Evolutionary conservation across 2,888 invertebrate genomes (phyloP).

Genomic region (Chironomus tentans): DNA sequence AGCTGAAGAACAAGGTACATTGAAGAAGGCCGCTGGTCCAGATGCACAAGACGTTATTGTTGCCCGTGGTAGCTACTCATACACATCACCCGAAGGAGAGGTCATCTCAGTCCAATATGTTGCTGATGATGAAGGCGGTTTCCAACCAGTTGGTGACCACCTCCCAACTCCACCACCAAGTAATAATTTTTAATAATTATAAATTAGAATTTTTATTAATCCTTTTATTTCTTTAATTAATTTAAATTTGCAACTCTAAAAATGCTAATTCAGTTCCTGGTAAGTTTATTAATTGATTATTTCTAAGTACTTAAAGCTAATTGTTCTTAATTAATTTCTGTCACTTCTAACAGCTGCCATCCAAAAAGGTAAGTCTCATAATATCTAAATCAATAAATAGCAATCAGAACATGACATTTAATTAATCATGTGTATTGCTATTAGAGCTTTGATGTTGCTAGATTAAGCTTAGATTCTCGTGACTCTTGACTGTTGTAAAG

Average conservation of each 20-base stretch:
- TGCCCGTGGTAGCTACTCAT: constrained; percentile 57
- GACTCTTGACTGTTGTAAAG: no score
- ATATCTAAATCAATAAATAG: no score
- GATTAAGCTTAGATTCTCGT: no score
- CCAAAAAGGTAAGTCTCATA: constrained; percentile 43
- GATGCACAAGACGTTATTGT: constrained; percentile 58
- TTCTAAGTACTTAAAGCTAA: neutral
- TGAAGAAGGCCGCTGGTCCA: constrained; percentile 61
- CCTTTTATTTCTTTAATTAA: neutral
- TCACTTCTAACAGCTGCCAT: constrained; percentile 52
- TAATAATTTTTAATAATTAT: neutral
- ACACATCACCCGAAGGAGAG: constrained; percentile 62
- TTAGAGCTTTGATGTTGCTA: no score
- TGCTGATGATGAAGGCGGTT: constrained; percentile 63
- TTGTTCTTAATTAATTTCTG: neutral
- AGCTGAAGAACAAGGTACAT: constrained; percentile 66
- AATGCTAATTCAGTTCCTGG: constrained; percentile 29
- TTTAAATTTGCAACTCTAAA: no score
- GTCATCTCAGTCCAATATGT: constrained; percentile 58
- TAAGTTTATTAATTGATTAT: neutral
- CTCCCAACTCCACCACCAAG: constrained; percentile 66
- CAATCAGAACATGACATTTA: no score
- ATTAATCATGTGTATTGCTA: no score
- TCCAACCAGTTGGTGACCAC: constrained; percentile 56
- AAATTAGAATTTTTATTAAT: neutral